Conservation (phyloP, 2,113 vertebrate genomes). For the Cyanoramphus novaezelandiae region DNA sequence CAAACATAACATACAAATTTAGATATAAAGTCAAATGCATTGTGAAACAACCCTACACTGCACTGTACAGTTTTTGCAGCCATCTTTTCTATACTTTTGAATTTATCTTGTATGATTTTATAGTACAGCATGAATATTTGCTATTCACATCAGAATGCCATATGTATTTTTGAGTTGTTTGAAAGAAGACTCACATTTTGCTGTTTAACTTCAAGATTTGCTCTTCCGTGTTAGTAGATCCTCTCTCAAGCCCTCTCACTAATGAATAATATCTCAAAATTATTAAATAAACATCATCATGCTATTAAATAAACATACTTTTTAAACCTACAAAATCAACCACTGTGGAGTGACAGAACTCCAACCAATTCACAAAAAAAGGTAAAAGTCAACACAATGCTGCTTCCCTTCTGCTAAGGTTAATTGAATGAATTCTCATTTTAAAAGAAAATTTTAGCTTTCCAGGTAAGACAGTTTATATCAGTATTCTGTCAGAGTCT, state of each 20-base stretch:
- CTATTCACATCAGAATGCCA: neutral
- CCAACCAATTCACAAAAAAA: neutral
- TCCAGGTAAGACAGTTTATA: neutral
- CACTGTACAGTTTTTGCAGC: neutral
- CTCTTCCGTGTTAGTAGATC: neutral
- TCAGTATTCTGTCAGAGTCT: neutral
- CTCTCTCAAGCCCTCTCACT: neutral
- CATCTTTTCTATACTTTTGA: neutral
- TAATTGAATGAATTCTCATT: neutral
- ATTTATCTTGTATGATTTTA: neutral
- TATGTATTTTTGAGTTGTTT: neutral
- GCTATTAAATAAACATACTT: neutral
- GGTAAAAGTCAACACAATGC: neutral
- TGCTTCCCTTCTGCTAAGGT: neutral
- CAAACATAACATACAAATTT: neutral
- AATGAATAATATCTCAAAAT: neutral
- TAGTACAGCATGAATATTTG: neutral
- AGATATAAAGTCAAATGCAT: neutral
- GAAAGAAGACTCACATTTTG: neutral
- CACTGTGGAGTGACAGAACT: neutral
- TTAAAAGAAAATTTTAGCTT: neutral
- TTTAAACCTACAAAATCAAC: neutral
- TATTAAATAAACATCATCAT: neutral
- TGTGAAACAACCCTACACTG: neutral
- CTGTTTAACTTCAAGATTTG: neutral